Conservation (phyloP, 1,140 invertebrate species). For the Littorina saxatilis region DNA sequence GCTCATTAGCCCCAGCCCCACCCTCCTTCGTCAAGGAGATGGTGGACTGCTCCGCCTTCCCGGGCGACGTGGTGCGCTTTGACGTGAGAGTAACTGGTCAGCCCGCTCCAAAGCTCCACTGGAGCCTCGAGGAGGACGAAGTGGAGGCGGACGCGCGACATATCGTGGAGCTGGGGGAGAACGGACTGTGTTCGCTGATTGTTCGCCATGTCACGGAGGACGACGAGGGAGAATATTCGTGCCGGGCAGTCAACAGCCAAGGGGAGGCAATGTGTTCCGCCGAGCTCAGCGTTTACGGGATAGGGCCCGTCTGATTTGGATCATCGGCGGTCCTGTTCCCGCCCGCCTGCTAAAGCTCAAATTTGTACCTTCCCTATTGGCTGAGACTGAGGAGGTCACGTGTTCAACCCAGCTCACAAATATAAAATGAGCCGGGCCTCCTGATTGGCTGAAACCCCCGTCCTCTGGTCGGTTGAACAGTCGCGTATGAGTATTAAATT, state of each 20-base stretch:
- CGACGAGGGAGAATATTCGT: slow-evolving; percentile 93
- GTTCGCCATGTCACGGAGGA: slow-evolving; percentile 85
- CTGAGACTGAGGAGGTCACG: too few species aligned
- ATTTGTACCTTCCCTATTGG: not conserved
- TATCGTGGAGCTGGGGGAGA: slow-evolving; percentile 44
- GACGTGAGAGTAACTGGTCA: slow-evolving; percentile 70
- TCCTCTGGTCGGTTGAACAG: too few species aligned
- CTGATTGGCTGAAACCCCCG: too few species aligned
- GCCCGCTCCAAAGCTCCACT: slow-evolving; percentile 69
- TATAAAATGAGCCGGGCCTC: too few species aligned
- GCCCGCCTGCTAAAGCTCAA: not conserved
- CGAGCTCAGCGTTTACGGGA: slow-evolving; percentile 67
- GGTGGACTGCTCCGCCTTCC: slow-evolving; percentile 61
- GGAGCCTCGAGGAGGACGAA: slow-evolving; percentile 72
- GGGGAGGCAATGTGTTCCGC: slow-evolving; percentile 85
- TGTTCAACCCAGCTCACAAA: too few species aligned
- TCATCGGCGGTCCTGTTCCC: not conserved
- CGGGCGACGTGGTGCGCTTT: slow-evolving; percentile 64
- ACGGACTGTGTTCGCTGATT: slow-evolving; percentile 64
- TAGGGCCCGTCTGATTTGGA: slow-evolving; percentile 47
- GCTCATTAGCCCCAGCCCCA: not conserved
- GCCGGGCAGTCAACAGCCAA: slow-evolving; percentile 89
- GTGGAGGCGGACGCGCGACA: slow-evolving; percentile 53
- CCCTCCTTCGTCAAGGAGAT: slow-evolving; percentile 61
- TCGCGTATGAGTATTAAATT: too few species aligned